Base-by-base conservation (phyloP, 1,140 invertebrate genomes). In the Drosophila sechellia region DNA sequence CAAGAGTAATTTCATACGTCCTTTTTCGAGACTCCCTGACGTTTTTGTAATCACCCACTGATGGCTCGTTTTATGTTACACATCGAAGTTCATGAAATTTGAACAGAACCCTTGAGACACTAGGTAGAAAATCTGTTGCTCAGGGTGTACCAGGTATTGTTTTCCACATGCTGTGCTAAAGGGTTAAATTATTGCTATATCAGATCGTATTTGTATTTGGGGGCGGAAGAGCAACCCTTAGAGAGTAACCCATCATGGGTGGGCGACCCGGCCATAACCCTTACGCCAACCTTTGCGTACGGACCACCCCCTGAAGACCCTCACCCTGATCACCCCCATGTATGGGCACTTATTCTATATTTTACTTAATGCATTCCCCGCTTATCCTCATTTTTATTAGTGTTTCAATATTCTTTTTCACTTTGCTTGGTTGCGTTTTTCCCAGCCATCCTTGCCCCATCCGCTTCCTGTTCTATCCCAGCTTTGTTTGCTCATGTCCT, bases 321-420 rank as follows among this genome's bases (percentile, higher is more conserved):
- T 10, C 17, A 25, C 22, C 35, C 49, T 25, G 37, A 56, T 53
- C 45, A 58, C 56, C 53, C 31, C 66, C 58, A 45, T 39, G 25
- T 50, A 31, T 43, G 43, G 54, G 52, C 81, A 86, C 79, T 89
- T 89, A 89, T 89, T 89, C 74, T 84, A 89, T 89, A 87, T 87
- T 87, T 87, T 87, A 87, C 84, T 79, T 87, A 87, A 87, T 87
- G 79, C 84, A 89, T 87, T 89, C 79, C 68, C 84, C 84, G 84
- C 84, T 89, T 89, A 89, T 89, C 84, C 84, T 89, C 87, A 83
- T 80, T 84, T 89, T 89, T 89, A 89, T 89, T 89, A 89, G 84
- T 89, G 84, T 89, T 89, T 89, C 84, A 89, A 89, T 89, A 89
- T 89, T 89, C 84, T 90, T 87, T 87, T 81, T 89, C 84, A 89